Evolutionary conservation across 2,888 invertebrate genomes (phyloP).

Genomic region (Microctonus hyperodae): DNA sequence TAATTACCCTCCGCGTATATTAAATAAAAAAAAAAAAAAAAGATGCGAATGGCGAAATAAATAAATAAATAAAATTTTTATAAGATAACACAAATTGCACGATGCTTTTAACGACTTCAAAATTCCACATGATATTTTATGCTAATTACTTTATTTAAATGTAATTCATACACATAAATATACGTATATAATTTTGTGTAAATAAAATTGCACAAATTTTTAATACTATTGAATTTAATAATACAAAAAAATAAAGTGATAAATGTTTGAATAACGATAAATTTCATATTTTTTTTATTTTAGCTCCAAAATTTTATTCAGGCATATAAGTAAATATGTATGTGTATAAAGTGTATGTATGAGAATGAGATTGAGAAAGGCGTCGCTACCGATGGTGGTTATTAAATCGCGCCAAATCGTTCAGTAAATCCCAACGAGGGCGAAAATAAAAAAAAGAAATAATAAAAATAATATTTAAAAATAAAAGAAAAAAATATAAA

Average conservation of each 20-base stretch:
- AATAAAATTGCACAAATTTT: background rate
- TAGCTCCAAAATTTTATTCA: background rate
- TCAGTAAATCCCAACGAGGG: constrained; percentile 35
- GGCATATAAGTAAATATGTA: background rate
- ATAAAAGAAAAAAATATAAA: background rate
- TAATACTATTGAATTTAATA: background rate
- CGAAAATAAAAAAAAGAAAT: constrained; percentile 25
- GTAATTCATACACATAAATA: background rate
- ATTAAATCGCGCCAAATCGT: constrained; percentile 39
- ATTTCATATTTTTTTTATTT: background rate
- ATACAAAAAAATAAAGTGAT: too few relatives aligned
- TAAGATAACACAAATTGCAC: constrained; percentile 16
- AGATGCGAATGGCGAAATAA: background rate
- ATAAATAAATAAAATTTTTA: background rate
- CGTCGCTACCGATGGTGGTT: constrained; percentile 39
- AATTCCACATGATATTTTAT: constrained; percentile 2
- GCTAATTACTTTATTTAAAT: constrained; percentile 6
- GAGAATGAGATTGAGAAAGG: constrained; percentile 29
- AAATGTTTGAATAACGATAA: too few relatives aligned
- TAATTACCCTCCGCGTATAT: background rate
- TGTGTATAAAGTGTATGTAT: background rate
- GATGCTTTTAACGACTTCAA: constrained; percentile 4
- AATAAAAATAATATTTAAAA: constrained; percentile 16
- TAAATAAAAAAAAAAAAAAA: background rate
- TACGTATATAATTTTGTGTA: background rate